These are phyloP conservation scores for Agrenia bidenticulata DNA, from an alignment of 2,888 invertebrate species.

Conservation along the genomic window DNA sequence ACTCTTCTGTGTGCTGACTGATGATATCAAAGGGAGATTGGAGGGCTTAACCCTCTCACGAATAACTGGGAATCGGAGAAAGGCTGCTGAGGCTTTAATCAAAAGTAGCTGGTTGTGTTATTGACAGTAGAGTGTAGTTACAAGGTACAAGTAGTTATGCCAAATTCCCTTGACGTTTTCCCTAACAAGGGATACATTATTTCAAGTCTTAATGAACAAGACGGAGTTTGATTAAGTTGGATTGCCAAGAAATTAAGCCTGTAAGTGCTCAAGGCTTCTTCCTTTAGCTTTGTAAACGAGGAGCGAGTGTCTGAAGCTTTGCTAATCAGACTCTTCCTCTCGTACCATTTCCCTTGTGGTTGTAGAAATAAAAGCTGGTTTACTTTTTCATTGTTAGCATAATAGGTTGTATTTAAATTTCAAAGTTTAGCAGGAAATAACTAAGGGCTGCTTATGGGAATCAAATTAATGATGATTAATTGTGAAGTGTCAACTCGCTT, in stretches of 20 bases:
- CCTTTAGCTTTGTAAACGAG: neutral
- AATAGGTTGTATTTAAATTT: neutral
- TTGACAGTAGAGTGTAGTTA: no score
- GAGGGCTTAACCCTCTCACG: no score
- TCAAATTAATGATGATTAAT: conserved; percentile 43
- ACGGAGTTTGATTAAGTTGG: conserved; percentile 1
- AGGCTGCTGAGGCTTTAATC: no score
- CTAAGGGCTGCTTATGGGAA: neutral
- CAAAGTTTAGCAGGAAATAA: neutral
- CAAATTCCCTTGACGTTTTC: no score
- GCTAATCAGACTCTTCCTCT: neutral
- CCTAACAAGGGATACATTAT: conserved; percentile 2
- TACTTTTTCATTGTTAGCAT: neutral
- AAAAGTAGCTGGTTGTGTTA: no score
- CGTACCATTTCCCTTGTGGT: neutral
- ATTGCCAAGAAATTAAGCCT: neutral
- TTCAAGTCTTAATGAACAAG: conserved; percentile 21
- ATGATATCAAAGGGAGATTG: no score
- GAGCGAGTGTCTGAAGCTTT: neutral
- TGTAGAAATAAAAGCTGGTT: neutral
- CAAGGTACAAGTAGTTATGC: no score
- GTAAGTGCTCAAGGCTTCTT: neutral
- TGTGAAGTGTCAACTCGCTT: conserved; percentile 35
- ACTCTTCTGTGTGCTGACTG: no score
- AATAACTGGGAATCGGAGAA: no score